Conservation (phyloP, 2,113 vertebrate genomes). For the Etheostoma cragini region DNA sequence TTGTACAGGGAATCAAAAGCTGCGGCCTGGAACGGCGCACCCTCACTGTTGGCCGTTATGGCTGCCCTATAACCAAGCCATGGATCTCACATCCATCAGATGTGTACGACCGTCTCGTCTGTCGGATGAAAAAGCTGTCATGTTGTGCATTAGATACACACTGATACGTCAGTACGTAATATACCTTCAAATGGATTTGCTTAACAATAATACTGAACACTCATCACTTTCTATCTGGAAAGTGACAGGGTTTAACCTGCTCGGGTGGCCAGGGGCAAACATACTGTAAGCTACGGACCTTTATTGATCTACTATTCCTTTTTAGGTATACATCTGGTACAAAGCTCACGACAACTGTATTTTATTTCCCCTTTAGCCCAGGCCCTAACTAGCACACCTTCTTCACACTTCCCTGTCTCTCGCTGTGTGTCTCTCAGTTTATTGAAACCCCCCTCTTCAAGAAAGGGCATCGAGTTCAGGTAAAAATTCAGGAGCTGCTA, state of each 20-base stretch:
- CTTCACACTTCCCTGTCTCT: not conserved
- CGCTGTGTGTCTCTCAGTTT: not conserved
- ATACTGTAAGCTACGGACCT: not conserved
- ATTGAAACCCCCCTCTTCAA: not conserved
- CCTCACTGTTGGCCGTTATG: constrained; percentile 52
- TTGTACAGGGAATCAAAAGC: constrained; percentile 46
- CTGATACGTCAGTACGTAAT: constrained; percentile 14
- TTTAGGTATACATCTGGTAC: not conserved
- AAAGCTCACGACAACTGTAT: constrained; percentile 1
- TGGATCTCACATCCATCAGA: constrained; percentile 53
- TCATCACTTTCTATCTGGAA: not conserved
- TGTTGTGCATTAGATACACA: constrained; percentile 28
- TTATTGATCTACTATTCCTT: not conserved
- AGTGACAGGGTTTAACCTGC: not conserved
- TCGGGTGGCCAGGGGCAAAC: not conserved
- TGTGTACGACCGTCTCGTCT: constrained; percentile 40
- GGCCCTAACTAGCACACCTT: not conserved
- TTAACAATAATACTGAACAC: constrained; percentile 6
- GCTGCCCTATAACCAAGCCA: constrained; percentile 29
- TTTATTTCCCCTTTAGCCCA: not conserved
- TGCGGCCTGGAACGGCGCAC: constrained; percentile 47
- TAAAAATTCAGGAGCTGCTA: not conserved
- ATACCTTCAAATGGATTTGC: constrained; percentile 26
- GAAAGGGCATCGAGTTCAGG: not conserved
- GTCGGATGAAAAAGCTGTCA: constrained; percentile 37